Evolutionary conservation across 2,113 vertebrate species (phyloP).

Genomic region (Centropus bengalensis): DNA sequence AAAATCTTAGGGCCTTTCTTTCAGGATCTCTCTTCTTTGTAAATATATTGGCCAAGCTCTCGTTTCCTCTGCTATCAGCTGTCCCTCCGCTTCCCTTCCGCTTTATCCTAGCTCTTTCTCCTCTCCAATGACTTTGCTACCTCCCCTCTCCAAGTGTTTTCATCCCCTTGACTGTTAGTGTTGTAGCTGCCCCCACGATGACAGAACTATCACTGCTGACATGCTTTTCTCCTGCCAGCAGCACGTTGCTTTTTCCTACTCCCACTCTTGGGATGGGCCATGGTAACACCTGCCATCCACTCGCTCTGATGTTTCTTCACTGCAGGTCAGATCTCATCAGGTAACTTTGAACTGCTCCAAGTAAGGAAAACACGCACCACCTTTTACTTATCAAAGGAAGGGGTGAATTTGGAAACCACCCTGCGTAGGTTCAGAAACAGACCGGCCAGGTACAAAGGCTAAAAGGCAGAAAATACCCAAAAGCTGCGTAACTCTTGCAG

Average conservation of each 20-base stretch:
- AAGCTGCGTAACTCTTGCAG: background rate
- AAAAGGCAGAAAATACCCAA: background rate
- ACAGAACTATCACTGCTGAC: background rate
- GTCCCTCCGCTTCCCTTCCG: background rate
- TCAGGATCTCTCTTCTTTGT: background rate
- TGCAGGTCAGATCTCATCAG: background rate
- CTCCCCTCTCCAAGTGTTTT: background rate
- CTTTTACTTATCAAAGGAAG: background rate
- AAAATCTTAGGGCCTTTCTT: background rate
- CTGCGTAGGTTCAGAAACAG: background rate
- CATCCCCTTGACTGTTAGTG: background rate
- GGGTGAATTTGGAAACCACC: background rate
- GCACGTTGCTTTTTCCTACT: accelerated
- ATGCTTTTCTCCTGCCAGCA: background rate
- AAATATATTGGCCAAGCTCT: background rate
- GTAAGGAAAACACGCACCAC: background rate
- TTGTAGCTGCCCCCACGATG: accelerated
- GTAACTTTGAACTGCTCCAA: background rate
- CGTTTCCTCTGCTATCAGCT: background rate
- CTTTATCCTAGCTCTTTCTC: background rate
- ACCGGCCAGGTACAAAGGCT: no score
- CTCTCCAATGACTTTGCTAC: background rate
- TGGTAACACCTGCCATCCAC: accelerated
- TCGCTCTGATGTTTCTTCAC: background rate
- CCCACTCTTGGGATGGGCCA: background rate